phyloP scores from a whole-genome alignment of 1,140 invertebrate species.

The Brachionus calyciflorus region DNA sequence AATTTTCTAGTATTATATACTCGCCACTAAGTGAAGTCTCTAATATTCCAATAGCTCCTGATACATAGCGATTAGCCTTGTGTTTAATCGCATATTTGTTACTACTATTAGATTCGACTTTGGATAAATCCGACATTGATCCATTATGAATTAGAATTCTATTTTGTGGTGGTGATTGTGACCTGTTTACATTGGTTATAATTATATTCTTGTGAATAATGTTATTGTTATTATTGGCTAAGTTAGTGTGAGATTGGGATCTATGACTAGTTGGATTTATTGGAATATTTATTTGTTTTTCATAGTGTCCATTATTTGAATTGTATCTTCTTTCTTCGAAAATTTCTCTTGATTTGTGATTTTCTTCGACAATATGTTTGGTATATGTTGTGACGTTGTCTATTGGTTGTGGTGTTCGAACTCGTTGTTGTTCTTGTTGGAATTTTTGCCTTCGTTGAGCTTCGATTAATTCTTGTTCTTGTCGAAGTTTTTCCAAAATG shows the following conservation, averaged over 20 bases:
- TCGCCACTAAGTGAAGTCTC: constrained; percentile 36
- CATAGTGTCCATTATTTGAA: neutral
- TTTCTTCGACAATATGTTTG: constrained; percentile 19
- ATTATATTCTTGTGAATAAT: constrained; percentile 17
- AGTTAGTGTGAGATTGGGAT: constrained; percentile 16
- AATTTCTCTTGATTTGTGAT: neutral
- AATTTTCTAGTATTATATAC: constrained; percentile 39
- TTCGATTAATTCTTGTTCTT: constrained; percentile 43
- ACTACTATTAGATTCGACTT: neutral
- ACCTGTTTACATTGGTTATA: constrained; percentile 25
- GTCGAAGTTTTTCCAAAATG: constrained; percentile 42
- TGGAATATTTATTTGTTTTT: constrained; percentile 47
- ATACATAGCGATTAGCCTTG: constrained; percentile 41
- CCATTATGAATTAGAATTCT: neutral
- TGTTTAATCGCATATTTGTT: constrained; percentile 46
- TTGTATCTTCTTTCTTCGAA: constrained; percentile 19
- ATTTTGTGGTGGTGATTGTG: constrained; percentile 1
- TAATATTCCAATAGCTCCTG: constrained; percentile 23
- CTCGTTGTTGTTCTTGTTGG: neutral
- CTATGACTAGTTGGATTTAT: constrained; percentile 33
- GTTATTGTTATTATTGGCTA: constrained; percentile 9
- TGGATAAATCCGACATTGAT: neutral
- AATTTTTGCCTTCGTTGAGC: constrained; percentile 21
- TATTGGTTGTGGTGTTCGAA: neutral
- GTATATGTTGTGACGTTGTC: constrained; percentile 31